Percentiles rank a stretch among this genome's conserved stretches.
Conservation (phyloP, 1,140 invertebrate genomes). For the Chironomus striatipennis region DNA sequence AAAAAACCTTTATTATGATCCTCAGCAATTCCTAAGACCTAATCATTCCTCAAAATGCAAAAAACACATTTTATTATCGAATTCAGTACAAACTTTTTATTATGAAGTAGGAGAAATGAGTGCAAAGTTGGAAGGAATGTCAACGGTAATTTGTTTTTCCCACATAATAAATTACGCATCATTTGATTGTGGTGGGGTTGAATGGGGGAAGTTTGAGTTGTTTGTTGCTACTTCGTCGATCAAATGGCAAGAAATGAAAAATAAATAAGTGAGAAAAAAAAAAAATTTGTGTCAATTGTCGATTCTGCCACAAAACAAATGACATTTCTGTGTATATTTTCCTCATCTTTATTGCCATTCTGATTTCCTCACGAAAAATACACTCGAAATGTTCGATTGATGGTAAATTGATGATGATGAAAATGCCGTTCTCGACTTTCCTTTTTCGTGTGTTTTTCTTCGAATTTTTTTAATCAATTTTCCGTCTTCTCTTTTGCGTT, state of each 20-base stretch:
- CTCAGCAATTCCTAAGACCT: too few relatives aligned
- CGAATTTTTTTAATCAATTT: background rate
- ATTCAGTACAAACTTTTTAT: too few relatives aligned
- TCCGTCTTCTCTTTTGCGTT: background rate
- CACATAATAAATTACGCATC: background rate
- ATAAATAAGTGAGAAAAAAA: background rate
- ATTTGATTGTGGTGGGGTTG: background rate
- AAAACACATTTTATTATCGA: too few relatives aligned
- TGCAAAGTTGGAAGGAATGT: background rate
- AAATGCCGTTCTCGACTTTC: background rate
- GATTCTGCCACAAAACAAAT: background rate
- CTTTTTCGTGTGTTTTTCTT: background rate
- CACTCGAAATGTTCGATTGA: background rate
- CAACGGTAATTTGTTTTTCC: conserved; percentile 3
- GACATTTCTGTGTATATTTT: background rate
- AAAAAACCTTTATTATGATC: too few relatives aligned
- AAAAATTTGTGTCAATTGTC: background rate
- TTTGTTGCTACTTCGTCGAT: background rate
- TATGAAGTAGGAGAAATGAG: too few relatives aligned
- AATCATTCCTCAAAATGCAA: too few relatives aligned
- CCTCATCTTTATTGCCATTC: background rate
- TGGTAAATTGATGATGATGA: background rate
- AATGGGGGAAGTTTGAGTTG: too few relatives aligned
- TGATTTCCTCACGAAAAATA: background rate
- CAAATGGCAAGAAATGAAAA: background rate